Conservation (phyloP, 2,113 vertebrate genomes). For the Fregetta grallaria region DNA sequence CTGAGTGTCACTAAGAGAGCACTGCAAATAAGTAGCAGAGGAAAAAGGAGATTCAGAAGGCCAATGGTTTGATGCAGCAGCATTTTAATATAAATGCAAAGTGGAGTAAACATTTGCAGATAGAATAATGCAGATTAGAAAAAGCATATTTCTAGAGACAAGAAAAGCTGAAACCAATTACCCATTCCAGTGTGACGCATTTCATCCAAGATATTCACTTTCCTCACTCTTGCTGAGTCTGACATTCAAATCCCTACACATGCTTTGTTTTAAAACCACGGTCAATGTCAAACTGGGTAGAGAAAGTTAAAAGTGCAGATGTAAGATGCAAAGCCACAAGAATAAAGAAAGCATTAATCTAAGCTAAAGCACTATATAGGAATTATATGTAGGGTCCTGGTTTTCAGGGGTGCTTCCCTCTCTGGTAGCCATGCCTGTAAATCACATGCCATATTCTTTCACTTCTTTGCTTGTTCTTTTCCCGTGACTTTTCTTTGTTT, state of each 20-base stretch:
- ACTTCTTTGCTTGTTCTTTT: not conserved
- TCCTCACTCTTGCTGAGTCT: not conserved
- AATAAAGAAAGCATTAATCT: conserved; percentile 4
- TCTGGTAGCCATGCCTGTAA: not conserved
- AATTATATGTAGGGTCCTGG: not conserved
- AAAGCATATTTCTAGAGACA: not conserved
- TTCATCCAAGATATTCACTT: not conserved
- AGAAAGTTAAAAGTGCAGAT: not conserved
- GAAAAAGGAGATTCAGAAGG: conserved; percentile 44
- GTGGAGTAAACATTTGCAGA: conserved; percentile 38
- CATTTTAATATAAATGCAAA: conserved; percentile 53
- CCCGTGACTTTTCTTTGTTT: not conserved
- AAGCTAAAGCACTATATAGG: conserved; percentile 9
- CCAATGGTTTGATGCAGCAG: conserved; percentile 37
- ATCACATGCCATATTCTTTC: not conserved
- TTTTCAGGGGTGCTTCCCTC: not conserved
- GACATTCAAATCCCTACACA: not conserved
- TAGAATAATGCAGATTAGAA: not conserved
- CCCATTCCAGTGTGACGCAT: not conserved
- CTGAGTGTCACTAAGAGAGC: not conserved
- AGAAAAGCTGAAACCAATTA: not conserved
- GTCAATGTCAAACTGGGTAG: not conserved
- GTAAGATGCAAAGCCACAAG: not conserved
- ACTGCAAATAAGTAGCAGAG: not conserved
- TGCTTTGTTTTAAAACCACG: not conserved